Evolutionary conservation across 2,797 vertebrate genomes (phyloP).

Genomic region (Danio tinwini): DNA sequence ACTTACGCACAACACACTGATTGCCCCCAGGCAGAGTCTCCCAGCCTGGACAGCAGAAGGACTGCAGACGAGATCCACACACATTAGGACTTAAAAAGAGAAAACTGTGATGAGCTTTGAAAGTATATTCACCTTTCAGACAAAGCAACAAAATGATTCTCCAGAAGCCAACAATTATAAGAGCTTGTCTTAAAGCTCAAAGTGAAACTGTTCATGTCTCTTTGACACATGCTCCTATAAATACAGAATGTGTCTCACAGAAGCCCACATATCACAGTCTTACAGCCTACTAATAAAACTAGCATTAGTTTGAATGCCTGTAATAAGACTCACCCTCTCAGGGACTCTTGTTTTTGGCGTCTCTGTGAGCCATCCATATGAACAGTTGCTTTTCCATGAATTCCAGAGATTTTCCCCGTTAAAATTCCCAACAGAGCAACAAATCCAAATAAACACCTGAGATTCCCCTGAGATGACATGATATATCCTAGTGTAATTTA

Average conservation of each 20-base stretch:
- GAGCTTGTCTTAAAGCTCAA: neutral
- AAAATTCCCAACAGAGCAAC: conserved; percentile 53
- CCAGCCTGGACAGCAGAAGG: conserved; percentile 82
- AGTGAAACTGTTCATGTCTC: neutral
- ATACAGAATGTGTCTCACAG: neutral
- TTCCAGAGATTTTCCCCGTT: conserved; percentile 41
- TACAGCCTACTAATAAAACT: neutral
- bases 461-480: conserved; percentile 33
- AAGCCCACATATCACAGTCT: neutral
- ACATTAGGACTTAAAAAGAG: conserved; percentile 75
- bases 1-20: conserved; percentile 84
- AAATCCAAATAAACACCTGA: conserved; percentile 53
- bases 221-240: neutral
- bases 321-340: conserved; percentile 77
- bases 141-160: neutral
- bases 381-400: conserved; percentile 44
- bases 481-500: neutral
- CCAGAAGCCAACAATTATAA: neutral
- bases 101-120: conserved; percentile 1
- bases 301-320: neutral
- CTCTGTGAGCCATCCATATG: conserved; percentile 58
- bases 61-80: conserved; percentile 80
- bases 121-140: neutral
- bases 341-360: conserved; percentile 78
- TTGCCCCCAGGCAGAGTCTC: conserved; percentile 80